Evolutionary conservation across 23 tunicate genomes (phyloP), one percentile per base, ranked within the genome.

Genomic region (Trididemnum clinides): DNA sequence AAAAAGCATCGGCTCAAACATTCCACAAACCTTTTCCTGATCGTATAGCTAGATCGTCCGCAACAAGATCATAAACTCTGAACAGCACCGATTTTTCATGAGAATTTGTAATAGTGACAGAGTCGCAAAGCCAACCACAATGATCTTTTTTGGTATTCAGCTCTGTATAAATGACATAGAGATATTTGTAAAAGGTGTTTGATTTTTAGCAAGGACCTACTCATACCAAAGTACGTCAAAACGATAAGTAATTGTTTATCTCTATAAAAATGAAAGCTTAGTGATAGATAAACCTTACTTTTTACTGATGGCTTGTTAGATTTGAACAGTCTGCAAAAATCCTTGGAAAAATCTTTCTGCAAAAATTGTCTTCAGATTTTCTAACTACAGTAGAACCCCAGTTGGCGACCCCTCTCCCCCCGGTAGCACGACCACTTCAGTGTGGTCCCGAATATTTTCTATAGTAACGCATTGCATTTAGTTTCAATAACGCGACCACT

Each of bases 41-140:
- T 2, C 75, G 75, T 4, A 23, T 37, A 3, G 75, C 7, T 28
- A 66, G 36, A 29, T 66, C 75, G 31, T 66, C 75, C 75, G 31
- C 31, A 29, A 66, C 75, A 66, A 66, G 6, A 20, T 66, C 75
- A 20, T 66, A 66, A 28, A 66, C 22, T 4, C 5, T 66, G 37
- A 66, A 66, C 6, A 10, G 36, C 30, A 23, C 75, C 5, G 7
- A 4, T 30, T 37, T 37, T 28, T 20, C 5, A 3, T 66, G 30
- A 5, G 19, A 15, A 4, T 20, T 30, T 32, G 30, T 31, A 10
- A 66, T n/a, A 5, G 6, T 31, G 12, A 66, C 37, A 7, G 25
- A 36, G 21, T 74, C 58, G 12, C 7, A 25, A 5, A 74, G 74
- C 74, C 85, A 64, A 31, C 85, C 85, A 62, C 34, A 3, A 2